These are phyloP conservation scores for Sebastes ruberrimus DNA, from an alignment of 2,797 vertebrate genomes.

Conservation along the genomic window DNA sequence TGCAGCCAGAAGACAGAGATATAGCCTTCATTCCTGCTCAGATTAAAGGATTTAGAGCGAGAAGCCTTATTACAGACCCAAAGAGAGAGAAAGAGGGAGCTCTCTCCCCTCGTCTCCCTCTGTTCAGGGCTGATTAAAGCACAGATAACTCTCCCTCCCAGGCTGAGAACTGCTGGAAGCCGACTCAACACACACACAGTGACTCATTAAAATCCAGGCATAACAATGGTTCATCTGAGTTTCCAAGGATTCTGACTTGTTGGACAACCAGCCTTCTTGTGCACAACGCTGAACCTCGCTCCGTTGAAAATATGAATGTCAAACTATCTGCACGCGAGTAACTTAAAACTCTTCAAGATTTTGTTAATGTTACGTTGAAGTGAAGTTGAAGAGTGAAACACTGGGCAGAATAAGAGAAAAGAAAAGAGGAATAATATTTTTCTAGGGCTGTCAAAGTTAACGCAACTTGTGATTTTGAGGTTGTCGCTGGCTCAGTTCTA, in stretches of 20 bases:
- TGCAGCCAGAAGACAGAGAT: slow-evolving; percentile 67
- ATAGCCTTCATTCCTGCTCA: slow-evolving; percentile 65
- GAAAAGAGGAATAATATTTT: no score
- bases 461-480: no score
- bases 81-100: slow-evolving; percentile 25
- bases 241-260: slow-evolving; percentile 34
- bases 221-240: slow-evolving; percentile 33
- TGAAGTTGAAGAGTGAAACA: no score
- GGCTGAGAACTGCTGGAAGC: slow-evolving; percentile 41
- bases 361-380: no score
- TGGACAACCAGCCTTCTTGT: background rate
- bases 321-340: background rate
- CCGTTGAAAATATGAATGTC: background rate
- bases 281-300: background rate
- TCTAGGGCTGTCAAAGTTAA: no score
- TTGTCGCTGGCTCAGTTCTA: no score
- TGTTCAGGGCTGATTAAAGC: slow-evolving; percentile 65
- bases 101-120: slow-evolving; percentile 36
- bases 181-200: background rate
- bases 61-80: slow-evolving; percentile 60
- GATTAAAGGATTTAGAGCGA: slow-evolving; percentile 76
- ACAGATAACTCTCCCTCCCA: slow-evolving; percentile 58
- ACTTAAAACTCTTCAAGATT: background rate
- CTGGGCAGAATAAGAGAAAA: no score
- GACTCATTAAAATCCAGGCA: slow-evolving; percentile 36